Evolutionary conservation across 2,113 vertebrate genomes (phyloP).

Genomic region (Coryphaenoides rupestris): DNA sequence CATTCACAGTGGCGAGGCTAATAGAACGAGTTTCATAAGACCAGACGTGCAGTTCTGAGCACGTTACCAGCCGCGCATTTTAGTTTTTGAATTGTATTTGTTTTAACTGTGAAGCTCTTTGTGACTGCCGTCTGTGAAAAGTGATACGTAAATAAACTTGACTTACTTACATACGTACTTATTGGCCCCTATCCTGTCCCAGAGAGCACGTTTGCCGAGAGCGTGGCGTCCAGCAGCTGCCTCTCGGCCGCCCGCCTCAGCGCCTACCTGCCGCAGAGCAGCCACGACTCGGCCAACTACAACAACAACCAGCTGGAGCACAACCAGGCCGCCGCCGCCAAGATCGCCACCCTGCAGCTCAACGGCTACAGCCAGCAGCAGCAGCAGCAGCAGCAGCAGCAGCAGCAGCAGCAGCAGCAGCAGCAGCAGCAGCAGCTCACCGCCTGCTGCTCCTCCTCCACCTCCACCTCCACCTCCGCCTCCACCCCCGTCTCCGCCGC

Average conservation of each 20-base stretch:
- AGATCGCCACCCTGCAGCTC: conserved; percentile 88
- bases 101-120: too few species aligned
- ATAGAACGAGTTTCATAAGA: too few species aligned
- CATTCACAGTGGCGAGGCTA: too few species aligned
- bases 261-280: conserved; percentile 91
- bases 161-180: too few species aligned
- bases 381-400: conserved; percentile 81
- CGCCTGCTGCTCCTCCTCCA: conserved; percentile 83
- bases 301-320: conserved; percentile 97
- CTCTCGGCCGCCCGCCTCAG: conserved; percentile 87
- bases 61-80: too few species aligned
- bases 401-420: conserved; percentile 24
- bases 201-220: conserved; percentile 96
- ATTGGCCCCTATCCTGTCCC: conserved; percentile 53
- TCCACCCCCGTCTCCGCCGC: conserved; percentile 70
- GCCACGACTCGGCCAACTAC: conserved; percentile 96
- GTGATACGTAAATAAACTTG: too few species aligned
- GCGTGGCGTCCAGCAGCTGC: conserved; percentile 83
- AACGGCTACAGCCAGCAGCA: conserved; percentile 78
- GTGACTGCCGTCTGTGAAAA: too few species aligned
- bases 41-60: too few species aligned
- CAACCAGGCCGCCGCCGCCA: conserved; percentile 89
- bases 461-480: conserved; percentile 85
- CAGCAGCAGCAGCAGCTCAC: conserved; percentile 86
- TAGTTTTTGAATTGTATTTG: too few species aligned